These are phyloP conservation scores for Plodia interpunctella DNA, from an alignment of 1,140 invertebrate genomes.

Conservation along the genomic window DNA sequence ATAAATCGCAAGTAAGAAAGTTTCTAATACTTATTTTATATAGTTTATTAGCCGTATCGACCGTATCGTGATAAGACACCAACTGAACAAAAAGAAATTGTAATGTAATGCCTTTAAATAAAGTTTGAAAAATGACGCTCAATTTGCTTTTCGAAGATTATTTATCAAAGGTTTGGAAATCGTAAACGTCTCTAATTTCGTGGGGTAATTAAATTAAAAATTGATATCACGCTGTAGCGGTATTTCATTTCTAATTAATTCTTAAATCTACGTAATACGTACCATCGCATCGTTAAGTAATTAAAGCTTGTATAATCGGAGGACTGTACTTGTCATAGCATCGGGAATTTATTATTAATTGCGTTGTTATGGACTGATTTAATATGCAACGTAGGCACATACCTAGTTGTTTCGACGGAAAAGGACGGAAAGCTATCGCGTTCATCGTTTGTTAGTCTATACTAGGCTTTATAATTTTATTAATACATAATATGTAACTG, in stretches of 20 bases:
- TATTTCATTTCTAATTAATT: constrained; percentile 28
- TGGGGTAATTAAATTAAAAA: neutral
- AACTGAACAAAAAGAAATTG: no score
- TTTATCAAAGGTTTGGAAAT: no score
- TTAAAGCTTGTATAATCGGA: constrained; percentile 40
- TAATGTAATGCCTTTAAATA: no score
- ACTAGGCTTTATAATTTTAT: neutral
- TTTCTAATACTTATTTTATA: no score
- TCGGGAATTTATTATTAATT: constrained; percentile 38
- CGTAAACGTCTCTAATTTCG: no score
- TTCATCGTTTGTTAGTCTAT: constrained; percentile 30
- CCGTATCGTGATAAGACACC: no score
- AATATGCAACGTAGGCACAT: constrained; percentile 40
- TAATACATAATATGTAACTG: neutral
- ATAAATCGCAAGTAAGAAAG: no score
- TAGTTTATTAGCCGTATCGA: no score
- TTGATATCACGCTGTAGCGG: neutral
- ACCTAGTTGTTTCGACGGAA: constrained; percentile 24
- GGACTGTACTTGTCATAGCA: constrained; percentile 40
- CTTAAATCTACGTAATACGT: constrained; percentile 26
- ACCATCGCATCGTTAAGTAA: constrained; percentile 32
- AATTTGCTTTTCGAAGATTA: no score
- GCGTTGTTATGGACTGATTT: constrained; percentile 37
- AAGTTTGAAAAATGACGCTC: no score
- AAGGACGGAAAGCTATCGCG: constrained; percentile 34